phyloP scores from a whole-genome alignment of 2,797 vertebrate species.

The Poeciliopsis paucimaculata region DNA sequence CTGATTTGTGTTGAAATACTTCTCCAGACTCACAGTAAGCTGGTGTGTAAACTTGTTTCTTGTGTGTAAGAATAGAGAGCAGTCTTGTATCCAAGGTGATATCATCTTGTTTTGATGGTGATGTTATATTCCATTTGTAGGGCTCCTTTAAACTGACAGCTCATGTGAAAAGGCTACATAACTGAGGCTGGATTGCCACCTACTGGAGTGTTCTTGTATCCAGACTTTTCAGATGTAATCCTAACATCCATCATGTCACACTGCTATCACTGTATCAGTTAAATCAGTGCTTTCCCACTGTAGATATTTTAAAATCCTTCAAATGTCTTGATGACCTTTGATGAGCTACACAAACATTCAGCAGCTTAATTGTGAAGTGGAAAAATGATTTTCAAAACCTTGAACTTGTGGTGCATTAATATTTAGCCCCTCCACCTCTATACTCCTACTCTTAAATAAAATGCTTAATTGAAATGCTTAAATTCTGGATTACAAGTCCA shows the following conservation, averaged over 20 bases:
- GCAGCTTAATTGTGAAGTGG: neutral
- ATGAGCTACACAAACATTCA: neutral
- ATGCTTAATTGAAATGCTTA: neutral
- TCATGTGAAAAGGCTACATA: conserved; percentile 4
- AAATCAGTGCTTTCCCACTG: neutral
- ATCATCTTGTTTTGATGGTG: neutral
- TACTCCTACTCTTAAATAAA: neutral
- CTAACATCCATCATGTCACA: neutral
- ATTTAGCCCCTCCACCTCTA: neutral
- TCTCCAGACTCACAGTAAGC: neutral
- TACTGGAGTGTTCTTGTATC: conserved; percentile 37
- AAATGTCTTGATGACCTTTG: neutral
- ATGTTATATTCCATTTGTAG: conserved; percentile 2
- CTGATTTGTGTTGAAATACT: neutral
- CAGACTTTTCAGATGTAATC: neutral
- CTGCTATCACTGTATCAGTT: neutral
- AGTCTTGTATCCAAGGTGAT: neutral
- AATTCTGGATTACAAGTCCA: neutral
- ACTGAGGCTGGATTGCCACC: conserved; percentile 54
- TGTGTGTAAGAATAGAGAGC: neutral
- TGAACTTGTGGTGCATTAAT: neutral
- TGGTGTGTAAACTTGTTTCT: neutral
- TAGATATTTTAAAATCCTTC: neutral
- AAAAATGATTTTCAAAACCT: neutral
- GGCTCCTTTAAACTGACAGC: neutral